These are phyloP conservation scores for Frankliniella intonsa DNA, from an alignment of 2,888 invertebrate species.

Conservation along the genomic window DNA sequence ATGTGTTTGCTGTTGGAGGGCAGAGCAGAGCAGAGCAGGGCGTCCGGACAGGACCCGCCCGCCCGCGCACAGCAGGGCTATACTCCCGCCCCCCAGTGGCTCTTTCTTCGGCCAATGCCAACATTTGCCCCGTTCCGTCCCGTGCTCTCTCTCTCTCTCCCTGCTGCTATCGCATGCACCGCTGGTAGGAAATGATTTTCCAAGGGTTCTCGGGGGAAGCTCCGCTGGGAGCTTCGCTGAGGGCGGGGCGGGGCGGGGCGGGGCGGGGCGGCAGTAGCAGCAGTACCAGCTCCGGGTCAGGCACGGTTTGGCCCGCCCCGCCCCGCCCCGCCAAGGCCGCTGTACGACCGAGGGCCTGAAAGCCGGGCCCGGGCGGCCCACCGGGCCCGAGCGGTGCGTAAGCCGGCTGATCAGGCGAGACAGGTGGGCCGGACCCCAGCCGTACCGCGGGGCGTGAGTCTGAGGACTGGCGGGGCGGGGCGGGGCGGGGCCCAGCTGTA, in stretches of 20 bases:
- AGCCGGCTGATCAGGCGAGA: too few relatives aligned
- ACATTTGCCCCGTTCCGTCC: neutral
- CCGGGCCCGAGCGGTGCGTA: too few relatives aligned
- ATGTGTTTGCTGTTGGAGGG: conserved; percentile 1
- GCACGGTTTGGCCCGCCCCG: too few relatives aligned
- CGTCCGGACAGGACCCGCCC: neutral
- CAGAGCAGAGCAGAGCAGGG: neutral
- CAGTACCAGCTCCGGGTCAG: too few relatives aligned
- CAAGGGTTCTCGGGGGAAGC: too few relatives aligned
- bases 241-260: too few relatives aligned
- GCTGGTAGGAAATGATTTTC: neutral
- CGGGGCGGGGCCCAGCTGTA: neutral
- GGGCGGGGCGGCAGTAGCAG: too few relatives aligned
- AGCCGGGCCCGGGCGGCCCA: too few relatives aligned
- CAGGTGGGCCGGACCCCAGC: too few relatives aligned
- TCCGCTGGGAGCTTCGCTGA: too few relatives aligned
- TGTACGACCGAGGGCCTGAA: too few relatives aligned
- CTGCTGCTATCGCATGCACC: neutral
- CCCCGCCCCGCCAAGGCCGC: too few relatives aligned
- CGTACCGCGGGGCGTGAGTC: neutral
- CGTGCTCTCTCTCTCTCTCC: neutral
- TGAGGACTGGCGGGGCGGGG: neutral
- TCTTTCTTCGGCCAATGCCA: neutral
- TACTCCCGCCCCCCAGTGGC: neutral
- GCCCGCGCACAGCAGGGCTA: neutral